Evolutionary conservation across 2,888 invertebrate species (phyloP).

Genomic region (Erpobdella octoculata): DNA sequence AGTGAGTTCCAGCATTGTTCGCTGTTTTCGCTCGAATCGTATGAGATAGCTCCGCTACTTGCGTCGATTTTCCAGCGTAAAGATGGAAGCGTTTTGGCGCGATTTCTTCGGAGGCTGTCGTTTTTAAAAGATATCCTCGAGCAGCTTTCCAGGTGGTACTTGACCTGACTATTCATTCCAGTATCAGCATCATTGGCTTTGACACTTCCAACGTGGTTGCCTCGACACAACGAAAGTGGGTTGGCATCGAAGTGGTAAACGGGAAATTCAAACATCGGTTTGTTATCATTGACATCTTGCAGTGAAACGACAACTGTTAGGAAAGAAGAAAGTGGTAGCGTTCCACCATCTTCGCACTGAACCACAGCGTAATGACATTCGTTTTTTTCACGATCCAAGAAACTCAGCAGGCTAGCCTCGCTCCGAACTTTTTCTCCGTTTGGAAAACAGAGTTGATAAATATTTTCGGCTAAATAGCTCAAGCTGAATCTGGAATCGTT

Average conservation of each 20-base stretch:
- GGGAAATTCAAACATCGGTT: background rate
- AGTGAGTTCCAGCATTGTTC: background rate
- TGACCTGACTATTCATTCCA: background rate
- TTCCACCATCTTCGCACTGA: background rate
- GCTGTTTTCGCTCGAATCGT: background rate
- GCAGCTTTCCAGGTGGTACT: background rate
- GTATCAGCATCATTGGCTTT: background rate
- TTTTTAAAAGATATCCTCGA: background rate
- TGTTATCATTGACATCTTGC: background rate
- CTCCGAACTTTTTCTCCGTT: background rate
- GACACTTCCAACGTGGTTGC: background rate
- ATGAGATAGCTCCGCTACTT: background rate
- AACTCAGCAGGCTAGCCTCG: background rate
- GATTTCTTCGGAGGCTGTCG: background rate
- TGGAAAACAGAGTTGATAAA: constrained; percentile 2
- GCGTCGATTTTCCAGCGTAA: background rate
- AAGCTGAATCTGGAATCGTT: background rate
- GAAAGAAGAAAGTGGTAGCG: background rate
- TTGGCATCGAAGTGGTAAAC: background rate
- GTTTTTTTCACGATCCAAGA: background rate
- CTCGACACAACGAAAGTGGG: background rate
- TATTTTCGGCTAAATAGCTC: background rate
- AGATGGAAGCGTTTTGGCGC: background rate
- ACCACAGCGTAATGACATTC: background rate
- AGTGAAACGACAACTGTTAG: background rate